A percentile compares a stretch with the other conserved stretches of the same genome.
phyloP scores from a whole-genome alignment of 2,888 invertebrate species.

The Chloroclysta siterata region DNA sequence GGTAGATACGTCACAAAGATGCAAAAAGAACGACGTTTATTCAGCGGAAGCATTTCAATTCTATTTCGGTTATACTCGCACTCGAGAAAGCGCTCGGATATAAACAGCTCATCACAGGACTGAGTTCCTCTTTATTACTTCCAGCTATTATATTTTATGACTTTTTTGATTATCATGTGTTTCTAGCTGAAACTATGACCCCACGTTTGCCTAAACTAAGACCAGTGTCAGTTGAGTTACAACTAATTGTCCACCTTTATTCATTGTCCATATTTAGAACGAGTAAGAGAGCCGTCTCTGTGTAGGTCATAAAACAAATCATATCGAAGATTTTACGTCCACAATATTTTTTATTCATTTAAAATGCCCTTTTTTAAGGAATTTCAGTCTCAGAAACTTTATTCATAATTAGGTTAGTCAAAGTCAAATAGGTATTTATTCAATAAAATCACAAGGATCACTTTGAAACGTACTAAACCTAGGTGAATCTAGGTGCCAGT shows the following conservation, averaged over 20 bases:
- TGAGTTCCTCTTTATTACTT: slow-evolving; percentile 30
- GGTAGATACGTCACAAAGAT: slow-evolving; percentile 16
- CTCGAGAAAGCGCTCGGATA: slow-evolving; percentile 48
- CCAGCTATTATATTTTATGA: slow-evolving; percentile 29
- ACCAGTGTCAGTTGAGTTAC: too few species aligned
- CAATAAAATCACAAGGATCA: too few species aligned
- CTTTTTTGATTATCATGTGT: slow-evolving; percentile 12
- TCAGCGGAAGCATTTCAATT: slow-evolving; percentile 69
- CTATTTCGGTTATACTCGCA: slow-evolving; percentile 64
- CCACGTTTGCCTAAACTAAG: background rate
- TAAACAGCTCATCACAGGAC: slow-evolving; percentile 60
- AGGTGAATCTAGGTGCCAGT: too few species aligned
- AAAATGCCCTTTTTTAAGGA: background rate
- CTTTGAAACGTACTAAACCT: too few species aligned
- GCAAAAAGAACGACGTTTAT: slow-evolving; percentile 54
- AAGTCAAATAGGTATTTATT: too few species aligned
- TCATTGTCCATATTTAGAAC: too few species aligned
- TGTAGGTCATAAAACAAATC: too few species aligned
- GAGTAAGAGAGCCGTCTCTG: too few species aligned
- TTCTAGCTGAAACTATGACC: slow-evolving; percentile 7
- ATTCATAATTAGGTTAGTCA: slow-evolving; percentile 27
- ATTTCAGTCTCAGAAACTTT: slow-evolving; percentile 4
- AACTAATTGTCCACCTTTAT: too few species aligned
- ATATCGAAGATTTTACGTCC: background rate
- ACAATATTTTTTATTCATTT: background rate